A percentile compares a stretch with the other conserved stretches of the same genome.
These are phyloP conservation scores for Beroe forskalii DNA, from an alignment of 37 sponge, comb jelly and placozoan genomes.

Conservation along the genomic window DNA sequence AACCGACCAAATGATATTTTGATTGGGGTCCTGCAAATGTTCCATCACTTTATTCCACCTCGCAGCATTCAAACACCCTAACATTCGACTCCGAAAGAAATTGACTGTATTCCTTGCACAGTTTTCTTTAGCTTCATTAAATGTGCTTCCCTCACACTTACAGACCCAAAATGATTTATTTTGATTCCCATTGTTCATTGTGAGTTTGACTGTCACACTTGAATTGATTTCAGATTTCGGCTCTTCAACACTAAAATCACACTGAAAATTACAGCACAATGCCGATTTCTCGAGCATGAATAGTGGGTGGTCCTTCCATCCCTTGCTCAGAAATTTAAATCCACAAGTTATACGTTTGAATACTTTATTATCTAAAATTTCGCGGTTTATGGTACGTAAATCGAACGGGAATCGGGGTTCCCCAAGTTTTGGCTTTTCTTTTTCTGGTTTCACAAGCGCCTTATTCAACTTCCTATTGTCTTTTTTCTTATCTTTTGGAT, in stretches of 20 bases:
- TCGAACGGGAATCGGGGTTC: background rate
- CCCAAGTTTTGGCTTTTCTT: background rate
- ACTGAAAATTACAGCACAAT: background rate
- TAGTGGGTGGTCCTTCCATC: background rate
- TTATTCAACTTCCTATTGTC: background rate
- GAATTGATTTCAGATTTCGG: background rate
- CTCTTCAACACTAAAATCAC: background rate
- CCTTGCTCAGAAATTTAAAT: background rate
- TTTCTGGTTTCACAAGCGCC: background rate
- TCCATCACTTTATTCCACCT: background rate
- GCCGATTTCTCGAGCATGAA: constrained; percentile 6
- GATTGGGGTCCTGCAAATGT: background rate
- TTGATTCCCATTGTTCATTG: background rate
- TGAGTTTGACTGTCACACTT: background rate
- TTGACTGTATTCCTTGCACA: background rate
- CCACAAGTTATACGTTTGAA: background rate
- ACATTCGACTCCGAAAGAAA: background rate
- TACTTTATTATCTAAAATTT: background rate
- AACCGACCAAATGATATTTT: background rate
- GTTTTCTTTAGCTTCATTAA: background rate
- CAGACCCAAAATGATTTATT: background rate
- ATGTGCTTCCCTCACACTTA: background rate
- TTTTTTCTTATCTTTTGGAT: background rate
- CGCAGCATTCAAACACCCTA: background rate
- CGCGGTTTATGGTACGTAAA: background rate